These are phyloP conservation scores for Phyllostomus discolor DNA, from an alignment of 2,113 vertebrate species.

Conservation along the genomic window DNA sequence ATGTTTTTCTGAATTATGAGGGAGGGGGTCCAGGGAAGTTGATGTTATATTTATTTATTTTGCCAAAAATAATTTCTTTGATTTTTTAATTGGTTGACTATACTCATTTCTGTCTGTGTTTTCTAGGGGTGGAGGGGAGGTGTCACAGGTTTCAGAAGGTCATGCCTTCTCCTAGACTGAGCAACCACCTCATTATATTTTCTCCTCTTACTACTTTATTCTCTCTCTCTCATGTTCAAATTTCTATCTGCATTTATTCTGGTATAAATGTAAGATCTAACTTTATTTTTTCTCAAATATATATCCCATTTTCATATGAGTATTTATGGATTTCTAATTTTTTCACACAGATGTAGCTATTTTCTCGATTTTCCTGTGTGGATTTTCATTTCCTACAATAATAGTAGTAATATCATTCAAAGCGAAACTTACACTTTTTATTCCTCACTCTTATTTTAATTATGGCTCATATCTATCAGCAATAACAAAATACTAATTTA, in stretches of 20 bases:
- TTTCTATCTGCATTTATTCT: not conserved
- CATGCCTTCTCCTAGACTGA: not conserved
- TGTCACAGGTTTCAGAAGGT: not conserved
- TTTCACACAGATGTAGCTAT: too few relatives aligned
- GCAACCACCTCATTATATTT: not conserved
- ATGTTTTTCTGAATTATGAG: not conserved
- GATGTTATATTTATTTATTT: not conserved
- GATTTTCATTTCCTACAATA: not conserved
- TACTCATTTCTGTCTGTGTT: not conserved
- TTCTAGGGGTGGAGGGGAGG: not conserved
- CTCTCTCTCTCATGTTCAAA: not conserved
- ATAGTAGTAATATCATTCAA: not conserved
- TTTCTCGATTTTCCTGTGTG: not conserved
- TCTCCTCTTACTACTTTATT: not conserved
- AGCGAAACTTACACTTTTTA: not conserved
- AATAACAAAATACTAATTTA: not conserved
- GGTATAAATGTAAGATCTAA: not conserved
- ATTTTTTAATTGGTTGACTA: not conserved
- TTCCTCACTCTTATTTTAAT: not conserved
- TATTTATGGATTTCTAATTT: not conserved
- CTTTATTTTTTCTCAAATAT: not conserved
- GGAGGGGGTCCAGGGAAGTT: not conserved
- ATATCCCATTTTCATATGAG: not conserved
- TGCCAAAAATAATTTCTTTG: not conserved
- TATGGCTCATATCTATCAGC: not conserved